Percentiles rank a stretch among this genome's conserved stretches.
Conservation (phyloP, 2,888 invertebrate genomes). For the Epinotia bilunana region DNA sequence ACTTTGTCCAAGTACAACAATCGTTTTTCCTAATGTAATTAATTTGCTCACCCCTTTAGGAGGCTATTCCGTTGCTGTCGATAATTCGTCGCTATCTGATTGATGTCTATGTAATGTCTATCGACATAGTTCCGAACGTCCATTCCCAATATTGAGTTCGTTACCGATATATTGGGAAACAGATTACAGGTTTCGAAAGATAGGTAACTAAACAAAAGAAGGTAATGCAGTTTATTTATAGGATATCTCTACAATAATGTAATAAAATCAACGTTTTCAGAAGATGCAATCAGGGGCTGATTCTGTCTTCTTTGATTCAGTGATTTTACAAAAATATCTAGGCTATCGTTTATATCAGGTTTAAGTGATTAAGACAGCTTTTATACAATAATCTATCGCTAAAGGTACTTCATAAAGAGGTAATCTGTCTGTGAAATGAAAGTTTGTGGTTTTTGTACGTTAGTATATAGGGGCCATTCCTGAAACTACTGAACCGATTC, state of each 20-base stretch:
- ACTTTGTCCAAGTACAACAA: conserved; percentile 48
- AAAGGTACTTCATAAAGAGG: too few species aligned
- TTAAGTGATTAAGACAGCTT: too few species aligned
- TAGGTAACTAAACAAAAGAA: neutral
- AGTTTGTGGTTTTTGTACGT: too few species aligned
- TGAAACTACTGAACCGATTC: too few species aligned
- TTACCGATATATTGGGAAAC: conserved; percentile 8
- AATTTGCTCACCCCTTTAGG: conserved; percentile 48
- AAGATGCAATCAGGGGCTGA: neutral
- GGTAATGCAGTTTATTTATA: neutral
- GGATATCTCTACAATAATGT: neutral
- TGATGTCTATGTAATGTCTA: conserved; percentile 19
- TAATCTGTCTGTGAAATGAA: too few species aligned
- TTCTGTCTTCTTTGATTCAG: too few species aligned
- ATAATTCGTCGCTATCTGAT: conserved; percentile 18
- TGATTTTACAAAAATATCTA: neutral
- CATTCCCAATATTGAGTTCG: conserved; percentile 16
- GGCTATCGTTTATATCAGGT: too few species aligned
- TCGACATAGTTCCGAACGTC: conserved; percentile 11
- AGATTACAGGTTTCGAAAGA: neutral
- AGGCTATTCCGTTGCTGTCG: conserved; percentile 17
- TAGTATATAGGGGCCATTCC: too few species aligned
- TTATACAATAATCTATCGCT: too few species aligned
- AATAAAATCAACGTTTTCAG: neutral
- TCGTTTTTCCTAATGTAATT: conserved; percentile 50